Evolutionary conservation across 2,797 vertebrate species (phyloP).

Genomic region (Pelobates cultripes): DNA sequence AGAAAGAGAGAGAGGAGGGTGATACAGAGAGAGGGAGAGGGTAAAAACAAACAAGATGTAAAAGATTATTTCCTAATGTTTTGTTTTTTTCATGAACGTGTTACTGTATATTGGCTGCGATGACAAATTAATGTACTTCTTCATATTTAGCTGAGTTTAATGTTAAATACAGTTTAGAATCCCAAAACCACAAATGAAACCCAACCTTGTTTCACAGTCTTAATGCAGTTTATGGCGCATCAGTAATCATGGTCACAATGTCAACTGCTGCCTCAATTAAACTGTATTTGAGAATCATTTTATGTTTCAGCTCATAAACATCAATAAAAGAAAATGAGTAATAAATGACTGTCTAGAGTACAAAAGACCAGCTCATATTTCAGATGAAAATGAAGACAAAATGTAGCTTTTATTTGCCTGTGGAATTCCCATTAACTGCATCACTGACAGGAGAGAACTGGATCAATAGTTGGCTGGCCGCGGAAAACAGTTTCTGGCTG

Average conservation of each 20-base stretch:
- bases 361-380: slow-evolving; percentile 87
- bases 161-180: slow-evolving; percentile 68
- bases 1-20: no score
- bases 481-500: slow-evolving; percentile 84
- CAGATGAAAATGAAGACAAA: slow-evolving; percentile 89
- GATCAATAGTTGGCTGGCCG: slow-evolving; percentile 78
- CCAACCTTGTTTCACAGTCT: slow-evolving; percentile 74
- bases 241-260: slow-evolving; percentile 78
- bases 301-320: slow-evolving; percentile 85
- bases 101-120: not conserved
- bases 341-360: slow-evolving; percentile 84
- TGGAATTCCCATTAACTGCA: slow-evolving; percentile 85
- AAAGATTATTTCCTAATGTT: not conserved
- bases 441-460: slow-evolving; percentile 75
- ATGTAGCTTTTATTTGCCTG: slow-evolving; percentile 84
- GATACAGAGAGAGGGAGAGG: no score
- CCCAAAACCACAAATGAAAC: slow-evolving; percentile 70
- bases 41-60: not conserved
- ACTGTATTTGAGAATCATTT: slow-evolving; percentile 83
- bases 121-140: slow-evolving; percentile 64
- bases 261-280: slow-evolving; percentile 84
- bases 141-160: slow-evolving; percentile 67
- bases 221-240: slow-evolving; percentile 67
- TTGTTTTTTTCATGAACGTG: not conserved
- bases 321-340: slow-evolving; percentile 86